Evolutionary conservation across 2,113 vertebrate species (phyloP).

Genomic region (Trichechus manatus): DNA sequence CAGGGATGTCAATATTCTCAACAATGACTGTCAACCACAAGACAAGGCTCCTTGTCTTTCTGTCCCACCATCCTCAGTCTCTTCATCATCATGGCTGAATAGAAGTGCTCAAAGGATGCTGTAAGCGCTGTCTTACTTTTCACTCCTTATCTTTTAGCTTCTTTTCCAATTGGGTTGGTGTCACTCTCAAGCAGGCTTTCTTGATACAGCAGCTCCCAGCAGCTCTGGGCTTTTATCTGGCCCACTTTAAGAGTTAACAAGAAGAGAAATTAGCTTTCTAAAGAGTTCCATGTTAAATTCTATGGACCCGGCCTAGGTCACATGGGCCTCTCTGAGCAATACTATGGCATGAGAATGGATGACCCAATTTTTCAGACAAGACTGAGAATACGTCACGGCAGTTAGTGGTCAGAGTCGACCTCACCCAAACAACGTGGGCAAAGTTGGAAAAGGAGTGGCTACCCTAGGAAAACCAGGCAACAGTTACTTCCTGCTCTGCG

Average conservation of each 20-base stretch:
- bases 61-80: not conserved
- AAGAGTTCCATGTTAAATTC: not conserved
- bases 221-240: not conserved
- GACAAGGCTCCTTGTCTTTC: not conserved
- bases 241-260: not conserved
- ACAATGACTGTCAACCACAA: not conserved
- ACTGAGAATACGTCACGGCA: not conserved
- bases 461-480: not conserved
- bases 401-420: not conserved
- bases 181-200: not conserved
- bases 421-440: not conserved
- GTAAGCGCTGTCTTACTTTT: not conserved
- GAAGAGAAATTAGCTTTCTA: not conserved
- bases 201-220: not conserved
- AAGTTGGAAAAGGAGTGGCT: not conserved
- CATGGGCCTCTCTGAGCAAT: not conserved
- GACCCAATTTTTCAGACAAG: not conserved
- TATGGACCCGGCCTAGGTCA: not conserved
- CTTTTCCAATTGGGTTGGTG: not conserved
- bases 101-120: not conserved
- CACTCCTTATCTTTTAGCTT: not conserved
- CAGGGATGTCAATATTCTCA: not conserved
- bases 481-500: not conserved
- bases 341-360: not conserved
- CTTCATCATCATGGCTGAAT: not conserved